Percentiles rank a stretch among this genome's conserved stretches.
Conservation (phyloP, 2,888 invertebrate species). For the Mythimna loreyi region DNA sequence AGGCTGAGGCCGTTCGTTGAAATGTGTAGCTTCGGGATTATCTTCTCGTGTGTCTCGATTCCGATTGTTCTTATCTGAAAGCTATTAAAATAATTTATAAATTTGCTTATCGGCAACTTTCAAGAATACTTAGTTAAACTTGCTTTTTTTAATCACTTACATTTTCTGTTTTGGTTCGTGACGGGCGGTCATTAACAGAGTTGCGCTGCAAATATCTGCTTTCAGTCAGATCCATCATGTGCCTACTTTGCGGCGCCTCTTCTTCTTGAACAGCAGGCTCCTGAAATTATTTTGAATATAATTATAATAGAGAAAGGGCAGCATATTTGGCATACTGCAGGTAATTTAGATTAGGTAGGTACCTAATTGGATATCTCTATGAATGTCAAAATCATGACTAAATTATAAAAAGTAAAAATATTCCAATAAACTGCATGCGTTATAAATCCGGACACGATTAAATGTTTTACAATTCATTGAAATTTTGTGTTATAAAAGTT, state of each 20-base stretch:
- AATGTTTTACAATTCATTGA: too few relatives aligned
- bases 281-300: constrained; percentile 42
- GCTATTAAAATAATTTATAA: constrained; percentile 57
- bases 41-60: constrained; percentile 66
- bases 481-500: too few relatives aligned
- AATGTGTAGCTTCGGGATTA: constrained; percentile 48
- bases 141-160: constrained; percentile 34
- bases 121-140: background rate
- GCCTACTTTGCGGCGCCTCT: constrained; percentile 57
- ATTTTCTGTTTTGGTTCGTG: constrained; percentile 59
- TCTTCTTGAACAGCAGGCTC: constrained; percentile 61
- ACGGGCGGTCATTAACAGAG: constrained; percentile 52
- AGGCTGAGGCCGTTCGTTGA: constrained; percentile 56
- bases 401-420: too few relatives aligned
- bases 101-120: constrained; percentile 26
- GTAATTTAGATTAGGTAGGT: too few relatives aligned
- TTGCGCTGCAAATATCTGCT: constrained; percentile 65
- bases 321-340: too few relatives aligned
- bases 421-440: too few relatives aligned
- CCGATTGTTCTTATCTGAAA: constrained; percentile 67
- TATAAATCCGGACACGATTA: too few relatives aligned
- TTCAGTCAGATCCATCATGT: constrained; percentile 58
- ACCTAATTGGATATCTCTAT: too few relatives aligned
- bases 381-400: too few relatives aligned
- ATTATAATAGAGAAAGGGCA: background rate